Base-by-base conservation (phyloP, 1,140 invertebrate species). In the Hydropsyche tenuis region DNA sequence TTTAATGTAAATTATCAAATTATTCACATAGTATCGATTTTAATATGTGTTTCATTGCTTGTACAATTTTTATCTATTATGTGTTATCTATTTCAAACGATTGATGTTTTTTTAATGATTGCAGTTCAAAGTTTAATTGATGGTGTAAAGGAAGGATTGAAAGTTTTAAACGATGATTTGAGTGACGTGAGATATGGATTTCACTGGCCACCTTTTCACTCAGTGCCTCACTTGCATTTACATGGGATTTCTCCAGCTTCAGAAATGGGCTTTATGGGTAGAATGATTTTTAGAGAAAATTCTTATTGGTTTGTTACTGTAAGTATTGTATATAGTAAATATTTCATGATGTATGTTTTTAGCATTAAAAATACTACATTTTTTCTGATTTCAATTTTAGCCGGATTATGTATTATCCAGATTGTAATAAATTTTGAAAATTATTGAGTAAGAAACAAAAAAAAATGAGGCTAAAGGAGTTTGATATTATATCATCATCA, bases 191-290 rank as follows among this genome's bases (percentile, higher is more conserved):
- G 92, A 48, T 88, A 93, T 60, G 96, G 96, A 0, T 97, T 96
- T 81, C 95, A 97, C 80, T 93, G 93, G 91, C 94, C 96, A 20
- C 96, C 96, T 0, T 97, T 96, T 81, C 90, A 92, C 62, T 90
- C 90, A 6, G 88, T 98, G 0, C 81, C 85, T 63, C 96, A 98
- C 84, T 85, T 97, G 1, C 95, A 97, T 84, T 83, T 98, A 42
- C 96, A 98, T 78, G 88, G 91, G 0, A 96, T 98, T 73, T 90
- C 91, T 1, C 94, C 95, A 1, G 85, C 88, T 11, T 87, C 87
- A n/a, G 84, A 91, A 76, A 95, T 97, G 90, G 85, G 87, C 0
- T 89, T 91, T 22, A 72, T 94, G 4, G 83, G 87, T 12, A 86
- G 85, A 71, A 72, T 89, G 30, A 90, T 96, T 73, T 97, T 95